Conservation (phyloP, 2,113 vertebrate species). For the Eretmochelys imbricata region DNA sequence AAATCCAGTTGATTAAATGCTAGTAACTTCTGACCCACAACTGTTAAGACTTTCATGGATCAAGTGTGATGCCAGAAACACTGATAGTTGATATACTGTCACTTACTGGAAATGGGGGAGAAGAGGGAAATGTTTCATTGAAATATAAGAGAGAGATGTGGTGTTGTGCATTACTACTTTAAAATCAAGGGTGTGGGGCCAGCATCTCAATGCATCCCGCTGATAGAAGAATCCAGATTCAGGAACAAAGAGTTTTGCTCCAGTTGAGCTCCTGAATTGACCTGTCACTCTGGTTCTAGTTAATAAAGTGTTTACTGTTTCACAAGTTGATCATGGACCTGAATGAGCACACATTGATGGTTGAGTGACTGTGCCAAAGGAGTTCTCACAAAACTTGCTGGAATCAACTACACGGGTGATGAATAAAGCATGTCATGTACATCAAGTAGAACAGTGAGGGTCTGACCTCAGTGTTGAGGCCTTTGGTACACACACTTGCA, state of each 20-base stretch:
- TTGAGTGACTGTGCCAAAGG: background rate
- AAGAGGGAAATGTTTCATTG: background rate
- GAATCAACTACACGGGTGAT: background rate
- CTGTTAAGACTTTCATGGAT: background rate
- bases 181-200: background rate
- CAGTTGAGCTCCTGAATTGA: background rate
- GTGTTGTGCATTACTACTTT: background rate
- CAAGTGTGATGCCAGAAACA: background rate
- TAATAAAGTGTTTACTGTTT: background rate
- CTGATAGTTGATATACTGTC: background rate
- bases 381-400: rapidly evolving
- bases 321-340: background rate
- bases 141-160: background rate
- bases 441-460: background rate
- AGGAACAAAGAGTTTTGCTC: background rate
- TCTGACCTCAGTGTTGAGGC: background rate
- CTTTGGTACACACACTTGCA: background rate
- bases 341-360: background rate
- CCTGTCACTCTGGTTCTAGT: background rate
- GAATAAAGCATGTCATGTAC: background rate
- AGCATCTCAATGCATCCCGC: background rate
- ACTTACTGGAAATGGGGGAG: background rate
- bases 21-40: background rate
- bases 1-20: background rate
- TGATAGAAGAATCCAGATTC: background rate